Evolutionary conservation across 2,113 vertebrate species (phyloP), one percentile per base, ranked within the genome.

Genomic region (Triplophysa rosa): DNA sequence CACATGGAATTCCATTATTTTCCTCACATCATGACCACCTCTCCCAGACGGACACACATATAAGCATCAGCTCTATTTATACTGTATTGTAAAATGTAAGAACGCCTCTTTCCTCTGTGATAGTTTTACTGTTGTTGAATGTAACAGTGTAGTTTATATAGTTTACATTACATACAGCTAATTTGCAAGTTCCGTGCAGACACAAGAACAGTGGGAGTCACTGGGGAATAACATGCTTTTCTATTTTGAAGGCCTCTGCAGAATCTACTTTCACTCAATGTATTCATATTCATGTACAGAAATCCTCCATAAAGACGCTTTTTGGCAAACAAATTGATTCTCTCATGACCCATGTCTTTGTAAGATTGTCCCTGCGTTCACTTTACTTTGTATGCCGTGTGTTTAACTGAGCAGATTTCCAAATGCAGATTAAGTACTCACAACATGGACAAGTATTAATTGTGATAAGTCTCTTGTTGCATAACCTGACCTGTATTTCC

Each of bases 401-500:
- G 56, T 42, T 33, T 54, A 29, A 54, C 49, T 52, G 2, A 71
- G 24, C 49, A 24, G 42, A 65, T 76, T 77, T 19, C 11, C 9
- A 56, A 47, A 67, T 71, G 47, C 64, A 65, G 54, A 79, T 47
- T 79, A 65, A 68, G 72, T 47, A 1, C 42, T 52, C n/a, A 62
- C 63, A 33, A 61, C 37, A 37, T 23, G 24, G 45, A 62, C 42
- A 16, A 64, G 24, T 16, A 64, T 76, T 76, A 76, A 76, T 64
- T 76, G 24, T 63, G 73, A 76, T 80, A 58, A 80, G 58, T 69
- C 33, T 42, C 19, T 29, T 73, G 63, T 58, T 77, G 19, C 69
- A 63, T 47, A 65, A 52, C 37, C n/a, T 70, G 64, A 67, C 33
- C 42, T 74, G 78, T 58, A 52, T 67, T 80, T 81, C 67, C 72